Evolutionary conservation across 2,113 vertebrate genomes (phyloP).

Genomic region (Clarias gariepinus): DNA sequence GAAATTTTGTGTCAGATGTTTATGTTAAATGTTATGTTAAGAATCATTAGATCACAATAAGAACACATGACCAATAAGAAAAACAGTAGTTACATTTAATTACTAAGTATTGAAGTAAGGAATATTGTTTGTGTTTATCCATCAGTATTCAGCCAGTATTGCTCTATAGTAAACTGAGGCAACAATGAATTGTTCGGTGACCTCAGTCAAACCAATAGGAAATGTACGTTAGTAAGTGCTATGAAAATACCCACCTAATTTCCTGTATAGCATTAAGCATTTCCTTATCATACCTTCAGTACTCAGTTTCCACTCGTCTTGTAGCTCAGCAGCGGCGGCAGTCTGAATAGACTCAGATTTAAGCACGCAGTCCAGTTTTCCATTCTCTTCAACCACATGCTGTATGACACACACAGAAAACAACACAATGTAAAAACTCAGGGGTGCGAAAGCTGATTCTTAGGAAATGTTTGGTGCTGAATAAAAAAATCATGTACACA

Average conservation of each 20-base stretch:
- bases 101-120: background rate
- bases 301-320: constrained; percentile 61
- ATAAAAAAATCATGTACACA: background rate
- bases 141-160: background rate
- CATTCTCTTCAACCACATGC: constrained; percentile 49
- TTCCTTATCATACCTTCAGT: constrained; percentile 62
- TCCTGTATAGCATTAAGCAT: no score
- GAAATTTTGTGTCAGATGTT: background rate
- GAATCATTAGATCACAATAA: background rate
- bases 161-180: background rate
- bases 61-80: background rate
- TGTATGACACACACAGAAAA: constrained; percentile 36
- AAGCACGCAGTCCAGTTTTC: constrained; percentile 60
- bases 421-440: background rate
- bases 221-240: background rate
- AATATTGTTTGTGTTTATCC: background rate
- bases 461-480: background rate
- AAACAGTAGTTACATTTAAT: background rate
- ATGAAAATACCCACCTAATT: background rate
- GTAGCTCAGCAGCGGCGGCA: constrained; percentile 50
- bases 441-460: background rate
- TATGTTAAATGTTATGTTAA: background rate
- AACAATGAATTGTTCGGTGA: background rate
- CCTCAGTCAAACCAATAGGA: background rate
- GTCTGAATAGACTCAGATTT: constrained; percentile 66